Evolutionary conservation across 2,888 invertebrate species (phyloP).

Genomic region (Acleris sparsana): DNA sequence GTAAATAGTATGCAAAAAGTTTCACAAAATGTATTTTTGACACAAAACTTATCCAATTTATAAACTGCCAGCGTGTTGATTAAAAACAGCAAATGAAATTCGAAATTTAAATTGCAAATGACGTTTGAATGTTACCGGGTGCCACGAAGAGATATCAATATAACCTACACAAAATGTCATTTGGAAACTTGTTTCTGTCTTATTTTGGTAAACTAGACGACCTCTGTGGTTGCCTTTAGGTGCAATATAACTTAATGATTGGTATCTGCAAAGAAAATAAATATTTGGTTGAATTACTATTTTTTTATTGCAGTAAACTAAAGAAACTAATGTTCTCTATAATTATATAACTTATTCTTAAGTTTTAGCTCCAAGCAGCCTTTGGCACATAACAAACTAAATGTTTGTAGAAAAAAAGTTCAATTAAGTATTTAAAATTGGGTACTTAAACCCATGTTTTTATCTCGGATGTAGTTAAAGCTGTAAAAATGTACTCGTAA

Average conservation of each 20-base stretch:
- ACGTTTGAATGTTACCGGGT: conserved; percentile 48
- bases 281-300: not conserved
- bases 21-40: not conserved
- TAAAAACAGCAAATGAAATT: conserved; percentile 8
- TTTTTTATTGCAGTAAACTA: no score
- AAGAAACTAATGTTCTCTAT: no score
- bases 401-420: no score
- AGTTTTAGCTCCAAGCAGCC: no score
- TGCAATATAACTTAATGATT: not conserved
- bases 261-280: not conserved
- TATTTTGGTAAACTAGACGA: conserved; percentile 66
- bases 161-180: conserved; percentile 60
- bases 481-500: no score
- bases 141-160: conserved; percentile 45
- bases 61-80: not conserved
- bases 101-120: conserved; percentile 29
- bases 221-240: conserved; percentile 51
- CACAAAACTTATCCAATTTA: not conserved
- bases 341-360: no score
- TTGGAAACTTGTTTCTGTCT: conserved; percentile 68
- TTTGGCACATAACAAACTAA: no score
- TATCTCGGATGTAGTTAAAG: no score
- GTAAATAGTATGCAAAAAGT: not conserved
- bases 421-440: no score
- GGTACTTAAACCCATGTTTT: no score